Evolutionary conservation across 2,113 vertebrate species (phyloP).

Genomic region (Microcebus jonahi): DNA sequence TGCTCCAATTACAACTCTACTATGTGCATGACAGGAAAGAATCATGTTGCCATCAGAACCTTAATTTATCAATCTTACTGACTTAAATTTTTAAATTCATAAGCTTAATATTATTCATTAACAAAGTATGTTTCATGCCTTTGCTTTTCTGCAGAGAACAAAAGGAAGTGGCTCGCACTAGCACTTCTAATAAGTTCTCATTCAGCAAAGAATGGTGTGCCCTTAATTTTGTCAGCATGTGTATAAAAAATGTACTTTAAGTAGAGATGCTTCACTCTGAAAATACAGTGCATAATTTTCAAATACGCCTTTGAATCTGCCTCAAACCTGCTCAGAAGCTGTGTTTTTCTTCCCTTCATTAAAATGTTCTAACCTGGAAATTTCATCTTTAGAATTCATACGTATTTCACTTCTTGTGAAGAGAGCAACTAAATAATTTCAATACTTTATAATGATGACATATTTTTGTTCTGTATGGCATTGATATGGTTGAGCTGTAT

Average conservation of each 20-base stretch:
- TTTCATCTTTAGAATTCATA: slow-evolving; percentile 47
- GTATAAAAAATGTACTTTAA: slow-evolving; percentile 4
- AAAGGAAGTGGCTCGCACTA: slow-evolving; percentile 43
- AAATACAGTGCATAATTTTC: slow-evolving; percentile 51
- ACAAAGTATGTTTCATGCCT: slow-evolving; percentile 44
- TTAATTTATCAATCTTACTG: slow-evolving; percentile 60
- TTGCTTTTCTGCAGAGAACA: slow-evolving; percentile 63
- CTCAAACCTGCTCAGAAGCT: slow-evolving; percentile 34
- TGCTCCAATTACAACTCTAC: background rate
- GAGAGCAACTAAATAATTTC: slow-evolving; percentile 39
- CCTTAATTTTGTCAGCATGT: slow-evolving; percentile 53
- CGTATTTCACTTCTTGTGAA: background rate
- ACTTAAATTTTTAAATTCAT: slow-evolving; percentile 54
- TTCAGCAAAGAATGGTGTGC: slow-evolving; percentile 45
- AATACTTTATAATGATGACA: background rate
- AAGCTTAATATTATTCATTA: slow-evolving; percentile 62
- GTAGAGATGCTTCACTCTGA: slow-evolving; percentile 5
- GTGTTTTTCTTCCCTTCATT: slow-evolving; percentile 46
- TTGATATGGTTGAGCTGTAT: background rate
- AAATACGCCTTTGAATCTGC: background rate
- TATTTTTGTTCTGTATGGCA: background rate
- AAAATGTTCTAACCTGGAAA: slow-evolving; percentile 64
- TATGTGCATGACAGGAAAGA: slow-evolving; percentile 44
- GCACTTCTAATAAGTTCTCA: slow-evolving; percentile 55
- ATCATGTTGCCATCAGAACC: slow-evolving; percentile 4